Percentiles rank a stretch among this genome's conserved stretches.
Conservation (phyloP, 2,888 invertebrate species). For the Pseudoips prasinana region DNA sequence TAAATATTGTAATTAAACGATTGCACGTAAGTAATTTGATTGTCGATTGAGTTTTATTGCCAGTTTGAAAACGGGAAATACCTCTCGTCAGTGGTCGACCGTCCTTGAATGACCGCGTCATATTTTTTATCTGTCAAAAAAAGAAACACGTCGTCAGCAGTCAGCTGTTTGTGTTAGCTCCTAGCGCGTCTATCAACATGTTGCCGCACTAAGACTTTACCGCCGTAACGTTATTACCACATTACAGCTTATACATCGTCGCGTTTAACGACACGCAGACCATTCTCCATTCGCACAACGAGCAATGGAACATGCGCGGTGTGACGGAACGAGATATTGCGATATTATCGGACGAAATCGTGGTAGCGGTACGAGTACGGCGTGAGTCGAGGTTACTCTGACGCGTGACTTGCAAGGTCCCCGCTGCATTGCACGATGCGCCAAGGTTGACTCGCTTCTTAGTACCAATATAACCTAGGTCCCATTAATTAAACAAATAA, state of each 20-base stretch:
- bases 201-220: conserved; percentile 37
- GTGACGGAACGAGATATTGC: conserved; percentile 29
- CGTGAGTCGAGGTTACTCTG: conserved; percentile 80
- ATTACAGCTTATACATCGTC: conserved; percentile 39
- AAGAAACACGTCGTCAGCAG: conserved; percentile 69
- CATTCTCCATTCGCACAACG: conserved; percentile 6
- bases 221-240: conserved; percentile 23
- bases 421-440: conserved; percentile 81
- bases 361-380: conserved; percentile 68
- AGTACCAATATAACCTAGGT: conserved; percentile 55
- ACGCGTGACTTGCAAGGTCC: conserved; percentile 83
- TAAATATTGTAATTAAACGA: background rate
- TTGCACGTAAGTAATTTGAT: background rate
- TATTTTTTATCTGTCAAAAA: conserved; percentile 73
- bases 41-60: conserved; percentile 28
- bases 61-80: conserved; percentile 68
- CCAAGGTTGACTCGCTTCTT: conserved; percentile 78
- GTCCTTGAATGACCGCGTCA: conserved; percentile 78
- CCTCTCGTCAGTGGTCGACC: conserved; percentile 60
- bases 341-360: conserved; percentile 48
- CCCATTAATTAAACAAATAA: conserved; percentile 33
- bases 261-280: conserved; percentile 8
- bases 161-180: conserved; percentile 78
- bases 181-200: conserved; percentile 73
- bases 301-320: conserved; percentile 51